These are phyloP conservation scores for Trichomalopsis sarcophagae DNA, from an alignment of 1,140 invertebrate genomes.

Conservation along the genomic window DNA sequence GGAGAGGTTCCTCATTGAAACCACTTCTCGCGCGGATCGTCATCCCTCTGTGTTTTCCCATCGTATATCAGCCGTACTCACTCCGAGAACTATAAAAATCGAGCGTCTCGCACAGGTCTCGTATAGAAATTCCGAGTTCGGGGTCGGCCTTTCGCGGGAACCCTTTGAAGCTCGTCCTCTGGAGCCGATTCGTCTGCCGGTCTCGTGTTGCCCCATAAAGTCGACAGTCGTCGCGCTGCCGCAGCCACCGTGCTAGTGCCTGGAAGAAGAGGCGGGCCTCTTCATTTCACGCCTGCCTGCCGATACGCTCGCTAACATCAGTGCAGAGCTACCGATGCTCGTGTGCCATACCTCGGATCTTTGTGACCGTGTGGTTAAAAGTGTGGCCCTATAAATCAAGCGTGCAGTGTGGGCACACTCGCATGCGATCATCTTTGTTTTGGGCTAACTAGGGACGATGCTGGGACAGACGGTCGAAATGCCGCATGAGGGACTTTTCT, in stretches of 20 bases:
- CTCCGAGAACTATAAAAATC: slow-evolving; percentile 37
- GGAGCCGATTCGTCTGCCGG: slow-evolving; percentile 50
- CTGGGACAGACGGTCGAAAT: background rate
- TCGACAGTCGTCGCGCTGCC: slow-evolving; percentile 10
- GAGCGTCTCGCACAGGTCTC: background rate
- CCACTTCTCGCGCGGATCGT: background rate
- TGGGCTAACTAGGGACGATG: background rate
- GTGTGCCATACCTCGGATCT: background rate
- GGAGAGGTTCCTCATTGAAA: background rate
- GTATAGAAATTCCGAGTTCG: background rate
- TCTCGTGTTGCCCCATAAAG: slow-evolving; percentile 66
- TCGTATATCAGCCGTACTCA: too few relatives aligned
- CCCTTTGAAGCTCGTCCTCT: slow-evolving; percentile 68
- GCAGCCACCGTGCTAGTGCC: background rate
- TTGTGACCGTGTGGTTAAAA: background rate
- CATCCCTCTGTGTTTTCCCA: background rate
- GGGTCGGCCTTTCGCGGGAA: slow-evolving; percentile 66
- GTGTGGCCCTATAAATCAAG: slow-evolving; percentile 51
- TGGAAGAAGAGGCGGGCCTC: slow-evolving; percentile 41
- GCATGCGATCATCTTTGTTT: slow-evolving; percentile 21
- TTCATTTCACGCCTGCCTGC: slow-evolving; percentile 66
- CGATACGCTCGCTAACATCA: slow-evolving; percentile 53
- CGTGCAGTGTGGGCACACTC: slow-evolving; percentile 41
- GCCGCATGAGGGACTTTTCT: background rate
- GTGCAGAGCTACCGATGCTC: background rate